These are phyloP conservation scores for Agonopterix heracliana DNA, from an alignment of 2,888 invertebrate genomes.

Conservation along the genomic window DNA sequence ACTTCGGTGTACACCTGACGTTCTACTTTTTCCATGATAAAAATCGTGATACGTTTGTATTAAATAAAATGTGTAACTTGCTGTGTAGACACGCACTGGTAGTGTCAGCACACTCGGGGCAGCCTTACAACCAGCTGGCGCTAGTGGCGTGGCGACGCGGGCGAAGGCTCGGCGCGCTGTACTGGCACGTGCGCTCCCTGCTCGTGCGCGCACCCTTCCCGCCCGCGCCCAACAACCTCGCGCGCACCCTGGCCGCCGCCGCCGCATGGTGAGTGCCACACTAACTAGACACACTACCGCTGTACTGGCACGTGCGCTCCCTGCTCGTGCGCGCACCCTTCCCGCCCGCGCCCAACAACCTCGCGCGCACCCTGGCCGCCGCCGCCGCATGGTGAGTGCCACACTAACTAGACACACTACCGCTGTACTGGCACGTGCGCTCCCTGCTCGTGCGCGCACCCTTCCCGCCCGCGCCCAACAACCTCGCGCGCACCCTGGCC, in stretches of 20 bases:
- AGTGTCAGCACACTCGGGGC: conserved; percentile 85
- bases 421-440: conserved; percentile 90
- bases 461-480: conserved; percentile 89
- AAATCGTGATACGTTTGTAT: no score
- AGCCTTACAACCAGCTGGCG: conserved; percentile 93
- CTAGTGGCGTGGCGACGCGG: conserved; percentile 88
- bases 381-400: conserved; percentile 58
- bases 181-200: conserved; percentile 90
- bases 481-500: conserved; percentile 84
- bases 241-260: conserved; percentile 80
- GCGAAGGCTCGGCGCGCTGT: conserved; percentile 87
- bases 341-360: conserved; percentile 87
- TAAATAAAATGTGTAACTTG: neutral
- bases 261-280: conserved; percentile 47
- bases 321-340: conserved; percentile 90
- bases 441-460: conserved; percentile 89
- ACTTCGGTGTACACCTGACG: no score
- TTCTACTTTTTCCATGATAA: no score
- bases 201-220: conserved; percentile 91
- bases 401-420: conserved; percentile 24
- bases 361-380: conserved; percentile 82
- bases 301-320: conserved; percentile 91
- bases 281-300: conserved; percentile 63
- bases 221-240: conserved; percentile 87
- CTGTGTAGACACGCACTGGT: conserved; percentile 80